Evolutionary conservation across 2,888 invertebrate species (phyloP).

Genomic region (Latrodectus hesperus): DNA sequence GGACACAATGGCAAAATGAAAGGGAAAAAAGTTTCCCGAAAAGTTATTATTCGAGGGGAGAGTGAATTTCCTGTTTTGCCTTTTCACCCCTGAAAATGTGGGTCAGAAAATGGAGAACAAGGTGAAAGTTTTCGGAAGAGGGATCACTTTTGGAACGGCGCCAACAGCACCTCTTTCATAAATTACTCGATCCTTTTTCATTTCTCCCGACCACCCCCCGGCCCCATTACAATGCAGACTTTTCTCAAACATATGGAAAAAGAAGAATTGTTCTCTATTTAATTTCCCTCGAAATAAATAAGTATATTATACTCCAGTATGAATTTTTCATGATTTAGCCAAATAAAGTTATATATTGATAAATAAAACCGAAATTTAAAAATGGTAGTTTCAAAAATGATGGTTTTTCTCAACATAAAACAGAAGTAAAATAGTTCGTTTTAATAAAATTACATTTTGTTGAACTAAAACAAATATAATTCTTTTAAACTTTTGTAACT

Average conservation of each 20-base stretch:
- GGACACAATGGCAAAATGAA: background rate
- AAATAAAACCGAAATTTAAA: no score
- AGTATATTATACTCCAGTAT: no score
- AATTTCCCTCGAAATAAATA: no score
- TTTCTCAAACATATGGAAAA: background rate
- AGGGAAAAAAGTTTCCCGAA: background rate
- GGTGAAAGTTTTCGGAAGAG: background rate
- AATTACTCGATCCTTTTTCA: background rate
- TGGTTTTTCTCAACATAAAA: no score
- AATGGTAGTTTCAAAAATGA: no score
- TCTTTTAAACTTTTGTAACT: no score
- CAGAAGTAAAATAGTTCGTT: no score
- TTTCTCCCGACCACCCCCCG: background rate
- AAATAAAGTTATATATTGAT: no score
- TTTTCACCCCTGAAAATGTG: background rate
- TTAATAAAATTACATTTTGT: no score
- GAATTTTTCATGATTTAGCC: no score
- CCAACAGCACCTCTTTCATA: background rate
- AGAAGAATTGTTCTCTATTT: background rate
- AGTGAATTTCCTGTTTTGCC: background rate
- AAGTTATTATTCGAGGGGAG: constrained; percentile 1
- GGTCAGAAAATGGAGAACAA: background rate
- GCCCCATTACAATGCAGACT: background rate
- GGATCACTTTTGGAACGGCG: background rate
- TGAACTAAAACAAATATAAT: no score